These are phyloP conservation scores for Oncorhynchus keta DNA, from an alignment of 2,113 vertebrate genomes.

Conservation along the genomic window DNA sequence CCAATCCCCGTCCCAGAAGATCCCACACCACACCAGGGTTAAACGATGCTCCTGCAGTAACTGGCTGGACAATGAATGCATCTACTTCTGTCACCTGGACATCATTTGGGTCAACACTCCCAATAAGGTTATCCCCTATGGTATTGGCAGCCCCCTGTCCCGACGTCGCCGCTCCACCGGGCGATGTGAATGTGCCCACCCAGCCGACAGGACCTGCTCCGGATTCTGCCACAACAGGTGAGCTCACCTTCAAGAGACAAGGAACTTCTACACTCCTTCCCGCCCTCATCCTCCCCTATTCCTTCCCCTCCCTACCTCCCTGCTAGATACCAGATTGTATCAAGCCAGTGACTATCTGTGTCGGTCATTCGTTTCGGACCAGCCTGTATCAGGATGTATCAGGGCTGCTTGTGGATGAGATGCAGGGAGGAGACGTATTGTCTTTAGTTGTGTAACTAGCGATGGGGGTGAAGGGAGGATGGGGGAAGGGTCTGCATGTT, in stretches of 20 bases:
- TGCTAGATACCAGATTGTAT: slow-evolving; percentile 39
- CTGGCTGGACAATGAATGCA: slow-evolving; percentile 93
- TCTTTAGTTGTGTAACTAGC: slow-evolving; percentile 36
- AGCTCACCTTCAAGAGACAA: background rate
- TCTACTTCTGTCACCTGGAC: slow-evolving; percentile 97
- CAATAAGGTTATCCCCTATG: slow-evolving; percentile 86
- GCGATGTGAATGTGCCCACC: slow-evolving; percentile 78
- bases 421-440: background rate
- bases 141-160: slow-evolving; percentile 82
- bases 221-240: slow-evolving; percentile 80
- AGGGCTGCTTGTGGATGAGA: slow-evolving; percentile 8
- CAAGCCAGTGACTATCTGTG: slow-evolving; percentile 18
- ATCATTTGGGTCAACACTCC: slow-evolving; percentile 98
- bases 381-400: slow-evolving; percentile 21
- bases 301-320: background rate
- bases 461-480: slow-evolving; percentile 13
- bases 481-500: slow-evolving; percentile 18
- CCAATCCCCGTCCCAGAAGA: slow-evolving; percentile 14
- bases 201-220: slow-evolving; percentile 75
- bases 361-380: slow-evolving; percentile 22
- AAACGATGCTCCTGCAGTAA: slow-evolving; percentile 92
- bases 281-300: background rate
- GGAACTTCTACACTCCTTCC: background rate
- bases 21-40: slow-evolving; percentile 64
- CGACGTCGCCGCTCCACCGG: slow-evolving; percentile 78